Evolutionary conservation across 2,888 invertebrate genomes (phyloP).

Genomic region (Agriopis aurantiaria): DNA sequence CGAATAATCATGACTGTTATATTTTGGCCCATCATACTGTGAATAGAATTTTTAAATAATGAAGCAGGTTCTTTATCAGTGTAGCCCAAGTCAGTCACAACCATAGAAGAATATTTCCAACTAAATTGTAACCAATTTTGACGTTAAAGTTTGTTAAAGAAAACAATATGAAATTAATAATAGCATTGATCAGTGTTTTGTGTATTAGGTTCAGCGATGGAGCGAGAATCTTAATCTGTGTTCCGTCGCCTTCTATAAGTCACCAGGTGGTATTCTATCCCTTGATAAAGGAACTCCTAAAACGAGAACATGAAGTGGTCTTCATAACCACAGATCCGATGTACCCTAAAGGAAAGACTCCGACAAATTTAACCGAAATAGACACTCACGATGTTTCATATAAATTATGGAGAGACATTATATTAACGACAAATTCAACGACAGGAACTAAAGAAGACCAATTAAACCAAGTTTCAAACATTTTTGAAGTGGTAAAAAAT

Average conservation of each 20-base stretch:
- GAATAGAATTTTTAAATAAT: too few species aligned
- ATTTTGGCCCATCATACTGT: too few species aligned
- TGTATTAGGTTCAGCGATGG: constrained; percentile 6
- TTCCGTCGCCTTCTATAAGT: constrained; percentile 22
- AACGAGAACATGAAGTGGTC: constrained; percentile 66
- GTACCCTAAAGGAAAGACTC: constrained; percentile 47
- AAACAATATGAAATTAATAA: constrained; percentile 1
- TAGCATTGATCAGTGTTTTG: constrained; percentile 5
- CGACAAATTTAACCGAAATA: constrained; percentile 49
- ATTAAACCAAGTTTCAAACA: not conserved
- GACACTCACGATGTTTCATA: constrained; percentile 30
- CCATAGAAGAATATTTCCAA: too few species aligned
- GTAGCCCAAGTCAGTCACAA: not conserved
- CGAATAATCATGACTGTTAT: too few species aligned
- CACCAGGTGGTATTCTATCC: constrained; percentile 21
- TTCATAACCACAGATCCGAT: constrained; percentile 65
- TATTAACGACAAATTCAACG: not conserved
- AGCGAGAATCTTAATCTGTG: constrained; percentile 16
- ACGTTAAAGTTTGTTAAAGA: not conserved
- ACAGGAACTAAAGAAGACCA: constrained; percentile 10
- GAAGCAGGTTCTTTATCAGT: not conserved
- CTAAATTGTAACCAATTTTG: too few species aligned
- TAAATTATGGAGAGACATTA: constrained; percentile 13
- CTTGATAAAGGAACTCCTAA: constrained; percentile 11
- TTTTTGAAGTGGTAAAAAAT: not conserved